Conservation (phyloP, 2,113 vertebrate species). For the Aplodontia rufa region DNA sequence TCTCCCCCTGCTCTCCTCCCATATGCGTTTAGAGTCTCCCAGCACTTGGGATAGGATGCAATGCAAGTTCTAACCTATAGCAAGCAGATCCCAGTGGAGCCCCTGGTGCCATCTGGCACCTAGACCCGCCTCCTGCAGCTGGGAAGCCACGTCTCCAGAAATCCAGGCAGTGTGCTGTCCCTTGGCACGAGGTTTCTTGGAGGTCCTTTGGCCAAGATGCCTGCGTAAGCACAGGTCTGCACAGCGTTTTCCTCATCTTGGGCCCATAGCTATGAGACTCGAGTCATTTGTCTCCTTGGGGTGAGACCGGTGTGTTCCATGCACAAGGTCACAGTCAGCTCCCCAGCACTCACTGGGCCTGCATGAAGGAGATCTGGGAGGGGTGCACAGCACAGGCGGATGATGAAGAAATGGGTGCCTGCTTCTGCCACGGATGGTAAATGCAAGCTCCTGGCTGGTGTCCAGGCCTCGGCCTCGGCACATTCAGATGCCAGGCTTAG, state of each 20-base stretch:
- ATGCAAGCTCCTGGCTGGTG: fast-evolving
- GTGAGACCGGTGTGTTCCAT: fast-evolving
- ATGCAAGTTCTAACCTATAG: fast-evolving
- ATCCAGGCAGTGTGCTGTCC: fast-evolving
- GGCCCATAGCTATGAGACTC: background rate
- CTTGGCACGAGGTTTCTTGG: fast-evolving
- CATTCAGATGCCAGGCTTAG: fast-evolving
- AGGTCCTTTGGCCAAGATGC: fast-evolving
- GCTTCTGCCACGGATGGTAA: fast-evolving
- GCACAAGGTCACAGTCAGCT: fast-evolving
- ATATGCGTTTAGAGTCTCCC: fast-evolving
- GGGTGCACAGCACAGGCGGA: fast-evolving
- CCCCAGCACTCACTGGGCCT: fast-evolving
- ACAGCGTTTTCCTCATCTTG: fast-evolving
- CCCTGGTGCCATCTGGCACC: fast-evolving
- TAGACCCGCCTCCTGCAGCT: fast-evolving
- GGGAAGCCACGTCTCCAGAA: background rate
- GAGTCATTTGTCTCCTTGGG: fast-evolving
- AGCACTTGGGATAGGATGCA: no score
- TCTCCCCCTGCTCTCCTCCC: background rate
- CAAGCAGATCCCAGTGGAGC: background rate
- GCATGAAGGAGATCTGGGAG: fast-evolving
- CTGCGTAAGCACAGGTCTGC: fast-evolving
- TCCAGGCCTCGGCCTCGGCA: background rate
- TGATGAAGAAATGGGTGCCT: fast-evolving